Evolutionary conservation across 2,888 invertebrate genomes (phyloP).

Genomic region (Agrotis puta): DNA sequence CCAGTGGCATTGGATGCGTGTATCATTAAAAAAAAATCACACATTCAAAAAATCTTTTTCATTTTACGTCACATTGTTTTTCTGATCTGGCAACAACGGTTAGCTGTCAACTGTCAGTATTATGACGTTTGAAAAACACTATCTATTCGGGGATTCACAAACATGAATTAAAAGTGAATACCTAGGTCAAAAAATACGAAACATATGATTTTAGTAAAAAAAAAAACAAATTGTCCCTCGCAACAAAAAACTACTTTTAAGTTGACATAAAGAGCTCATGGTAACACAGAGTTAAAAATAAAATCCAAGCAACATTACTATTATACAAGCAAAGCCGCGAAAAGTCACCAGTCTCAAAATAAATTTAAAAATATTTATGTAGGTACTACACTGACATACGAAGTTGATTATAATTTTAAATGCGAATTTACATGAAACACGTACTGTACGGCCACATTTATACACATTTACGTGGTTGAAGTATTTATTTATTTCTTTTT

Average conservation of each 20-base stretch:
- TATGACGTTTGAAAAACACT: neutral
- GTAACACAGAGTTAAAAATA: no score
- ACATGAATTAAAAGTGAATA: neutral
- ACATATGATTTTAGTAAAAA: neutral
- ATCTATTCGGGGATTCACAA: neutral
- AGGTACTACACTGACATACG: neutral
- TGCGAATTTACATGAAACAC: conserved; percentile 35
- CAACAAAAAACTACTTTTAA: neutral
- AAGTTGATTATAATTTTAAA: conserved; percentile 44
- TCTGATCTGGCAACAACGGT: conserved; percentile 10
- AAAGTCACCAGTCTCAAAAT: conserved; percentile 1
- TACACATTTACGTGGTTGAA: conserved; percentile 1
- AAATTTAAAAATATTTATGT: conserved; percentile 21
- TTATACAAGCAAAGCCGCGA: neutral
- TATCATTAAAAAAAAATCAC: neutral
- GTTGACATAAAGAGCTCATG: neutral
- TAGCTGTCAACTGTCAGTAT: conserved; percentile 12
- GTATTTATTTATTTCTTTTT: conserved; percentile 18
- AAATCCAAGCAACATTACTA: neutral
- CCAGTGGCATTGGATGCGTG: neutral
- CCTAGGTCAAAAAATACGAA: neutral
- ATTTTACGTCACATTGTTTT: conserved; percentile 6
- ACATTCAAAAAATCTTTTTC: neutral
- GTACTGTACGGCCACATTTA: conserved; percentile 17
- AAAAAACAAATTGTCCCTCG: neutral